Evolutionary conservation across 2,888 invertebrate genomes (phyloP).

Genomic region (Omphaloscelis lunosa): DNA sequence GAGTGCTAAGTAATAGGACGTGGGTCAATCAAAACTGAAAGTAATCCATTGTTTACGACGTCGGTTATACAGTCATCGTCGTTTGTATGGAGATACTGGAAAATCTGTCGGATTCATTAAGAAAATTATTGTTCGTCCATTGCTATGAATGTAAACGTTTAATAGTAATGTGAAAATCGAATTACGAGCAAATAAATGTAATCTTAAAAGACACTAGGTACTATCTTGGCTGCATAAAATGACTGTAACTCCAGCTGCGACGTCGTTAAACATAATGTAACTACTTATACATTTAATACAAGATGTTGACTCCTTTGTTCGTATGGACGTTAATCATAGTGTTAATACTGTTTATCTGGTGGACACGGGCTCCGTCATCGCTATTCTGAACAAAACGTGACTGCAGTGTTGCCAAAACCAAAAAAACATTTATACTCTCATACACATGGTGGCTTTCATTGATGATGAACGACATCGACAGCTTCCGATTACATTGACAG

Average conservation of each 20-base stretch:
- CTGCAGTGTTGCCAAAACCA: slow-evolving; percentile 66
- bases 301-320: slow-evolving; percentile 50
- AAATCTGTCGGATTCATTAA: slow-evolving; percentile 9
- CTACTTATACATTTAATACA: slow-evolving; percentile 20
- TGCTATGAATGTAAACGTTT: not conserved
- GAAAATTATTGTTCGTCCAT: not conserved
- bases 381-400: slow-evolving; percentile 72
- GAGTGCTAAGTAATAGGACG: slow-evolving; percentile 40
- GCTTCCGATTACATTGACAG: slow-evolving; percentile 50
- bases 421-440: slow-evolving; percentile 54
- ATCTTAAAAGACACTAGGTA: not conserved
- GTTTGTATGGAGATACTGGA: slow-evolving; percentile 12
- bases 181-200: not conserved
- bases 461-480: slow-evolving; percentile 51
- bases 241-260: slow-evolving; percentile 4
- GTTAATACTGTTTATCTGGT: slow-evolving; percentile 42
- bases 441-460: slow-evolving; percentile 61
- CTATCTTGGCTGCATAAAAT: slow-evolving; percentile 1
- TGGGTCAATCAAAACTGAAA: slow-evolving; percentile 42
- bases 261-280: slow-evolving; percentile 47
- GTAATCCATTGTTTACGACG: slow-evolving; percentile 36
- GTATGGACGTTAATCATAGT: slow-evolving; percentile 53
- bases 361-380: slow-evolving; percentile 62
- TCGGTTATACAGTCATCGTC: slow-evolving; percentile 27
- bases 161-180: not conserved